Conservation (phyloP, 2,888 invertebrate species). For the Tetragnatha montana region DNA sequence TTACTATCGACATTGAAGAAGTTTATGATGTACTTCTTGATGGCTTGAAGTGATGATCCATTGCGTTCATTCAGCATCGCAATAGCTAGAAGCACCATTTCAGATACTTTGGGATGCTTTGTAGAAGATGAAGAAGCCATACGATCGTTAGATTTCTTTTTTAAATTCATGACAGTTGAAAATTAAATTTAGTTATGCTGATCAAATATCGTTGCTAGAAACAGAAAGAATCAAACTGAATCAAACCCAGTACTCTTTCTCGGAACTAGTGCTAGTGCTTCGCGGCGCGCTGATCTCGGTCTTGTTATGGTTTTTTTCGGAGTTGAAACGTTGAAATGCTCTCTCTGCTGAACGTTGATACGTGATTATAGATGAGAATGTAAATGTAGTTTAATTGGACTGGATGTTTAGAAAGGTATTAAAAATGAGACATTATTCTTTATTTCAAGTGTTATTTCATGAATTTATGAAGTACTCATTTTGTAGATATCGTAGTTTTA, state of each 20-base stretch:
- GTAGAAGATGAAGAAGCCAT: background rate
- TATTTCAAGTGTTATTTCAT: too few relatives aligned
- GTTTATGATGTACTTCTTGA: conserved; percentile 81
- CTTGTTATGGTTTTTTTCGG: background rate
- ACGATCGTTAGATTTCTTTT: conserved; percentile 33
- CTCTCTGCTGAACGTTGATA: background rate
- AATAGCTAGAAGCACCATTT: conserved; percentile 80
- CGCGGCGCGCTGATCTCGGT: too few relatives aligned
- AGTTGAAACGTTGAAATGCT: background rate
- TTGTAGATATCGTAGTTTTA: too few relatives aligned
- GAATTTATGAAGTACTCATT: too few relatives aligned
- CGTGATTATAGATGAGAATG: background rate
- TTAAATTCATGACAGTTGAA: conserved; percentile 46
- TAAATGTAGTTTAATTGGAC: too few relatives aligned
- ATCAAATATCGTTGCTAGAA: too few relatives aligned
- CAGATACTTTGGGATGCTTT: conserved; percentile 78
- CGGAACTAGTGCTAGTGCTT: background rate
- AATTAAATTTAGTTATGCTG: background rate
- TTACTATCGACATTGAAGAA: conserved; percentile 75
- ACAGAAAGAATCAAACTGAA: too few relatives aligned
- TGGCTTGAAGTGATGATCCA: conserved; percentile 80
- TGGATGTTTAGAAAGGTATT: too few relatives aligned
- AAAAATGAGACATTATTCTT: too few relatives aligned
- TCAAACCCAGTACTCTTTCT: background rate
- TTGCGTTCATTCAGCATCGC: conserved; percentile 76